These are phyloP conservation scores for Oscheius myriophilus DNA, from an alignment of 2,888 invertebrate genomes.

Conservation along the genomic window DNA sequence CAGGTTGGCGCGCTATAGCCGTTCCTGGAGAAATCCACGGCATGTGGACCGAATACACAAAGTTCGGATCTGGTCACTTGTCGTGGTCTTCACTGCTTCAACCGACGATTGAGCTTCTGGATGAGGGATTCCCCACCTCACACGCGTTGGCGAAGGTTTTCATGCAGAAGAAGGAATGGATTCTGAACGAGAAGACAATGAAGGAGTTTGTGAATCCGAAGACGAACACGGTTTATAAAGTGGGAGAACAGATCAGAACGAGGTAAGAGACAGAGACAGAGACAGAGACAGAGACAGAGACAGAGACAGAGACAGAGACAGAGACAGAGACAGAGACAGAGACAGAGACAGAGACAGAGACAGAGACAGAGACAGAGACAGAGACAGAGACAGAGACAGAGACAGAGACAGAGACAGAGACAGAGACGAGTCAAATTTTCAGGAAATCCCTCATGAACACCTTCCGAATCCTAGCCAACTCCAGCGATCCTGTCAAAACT, in stretches of 20 bases:
- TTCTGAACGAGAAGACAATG: conserved; percentile 61
- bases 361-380: neutral
- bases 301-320: too few relatives aligned
- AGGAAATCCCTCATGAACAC: conserved; percentile 51
- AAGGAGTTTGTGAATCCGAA: conserved; percentile 63
- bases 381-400: conserved; percentile 1
- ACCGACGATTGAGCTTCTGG: conserved; percentile 68
- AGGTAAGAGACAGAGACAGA: conserved; percentile 23
- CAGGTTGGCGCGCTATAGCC: conserved; percentile 67
- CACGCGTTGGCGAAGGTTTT: conserved; percentile 65
- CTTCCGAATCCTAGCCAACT: conserved; percentile 54
- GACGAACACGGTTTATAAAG: conserved; percentile 58
- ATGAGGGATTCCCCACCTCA: conserved; percentile 69
- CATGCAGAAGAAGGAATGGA: conserved; percentile 42
- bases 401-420: conserved; percentile 1
- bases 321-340: too few relatives aligned
- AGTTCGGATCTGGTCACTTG: conserved; percentile 59
- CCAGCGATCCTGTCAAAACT: conserved; percentile 55
- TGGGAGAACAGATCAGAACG: conserved; percentile 68
- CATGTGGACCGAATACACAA: conserved; percentile 57
- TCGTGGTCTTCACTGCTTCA: conserved; percentile 56
- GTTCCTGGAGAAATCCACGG: conserved; percentile 68
- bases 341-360: too few relatives aligned
- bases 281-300: too few relatives aligned
- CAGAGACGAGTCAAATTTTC: conserved; percentile 14